Base-by-base conservation (phyloP, 1,140 invertebrate genomes). In the Sycophaga agraensis region DNA sequence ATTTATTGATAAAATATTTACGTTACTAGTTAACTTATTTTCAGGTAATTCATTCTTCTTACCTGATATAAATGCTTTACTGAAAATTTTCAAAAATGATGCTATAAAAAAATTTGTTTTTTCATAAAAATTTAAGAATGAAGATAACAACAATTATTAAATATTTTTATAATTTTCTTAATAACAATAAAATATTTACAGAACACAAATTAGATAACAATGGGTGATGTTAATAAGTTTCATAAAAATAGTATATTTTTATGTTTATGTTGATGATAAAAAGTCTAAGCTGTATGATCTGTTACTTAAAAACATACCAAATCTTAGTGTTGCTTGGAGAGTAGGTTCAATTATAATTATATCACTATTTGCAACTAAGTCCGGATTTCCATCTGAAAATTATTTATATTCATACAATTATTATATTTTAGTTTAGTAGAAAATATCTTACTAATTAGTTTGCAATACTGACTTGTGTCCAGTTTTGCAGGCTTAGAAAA, bases 231-330 rank as follows among this genome's bases (percentile, higher is more conserved):
- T 17, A 34, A 12, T 31, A 28, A 31, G 8, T 14, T 39, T 39
- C 14, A 39, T 39, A 9, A 9, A 39, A 6, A 39, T 39, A 39
- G 6, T 14, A 39, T 9, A 39, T 39, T 39, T 4, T 39, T 39
- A 8, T 39, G 37, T 57, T 57, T 26, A 51, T 46, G 58, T 34
- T 16, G 55, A 37, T 2, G 68, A 59, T 59, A 85, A 75, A 68
- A 85, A 87, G 66, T 86, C 84, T 2, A 73, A 73, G 17, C 28
- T 75, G 53, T 86, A 87, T 42, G 77, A 79, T 54, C 84, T 84
- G 9, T 79, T 77, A 17, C 84, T 85, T 58, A 87, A 83, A 68
- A 87, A 87, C 53, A 80, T 75, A n/a, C 84, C 80, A 12, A 87
- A 77, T 43, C 78, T 81, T 21, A 83, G 63, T 14, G 84, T 73